Evolutionary conservation across 2,113 vertebrate genomes (phyloP), one percentile per base, ranked within the genome.

Genomic region (Tricholaema leucomelas): DNA sequence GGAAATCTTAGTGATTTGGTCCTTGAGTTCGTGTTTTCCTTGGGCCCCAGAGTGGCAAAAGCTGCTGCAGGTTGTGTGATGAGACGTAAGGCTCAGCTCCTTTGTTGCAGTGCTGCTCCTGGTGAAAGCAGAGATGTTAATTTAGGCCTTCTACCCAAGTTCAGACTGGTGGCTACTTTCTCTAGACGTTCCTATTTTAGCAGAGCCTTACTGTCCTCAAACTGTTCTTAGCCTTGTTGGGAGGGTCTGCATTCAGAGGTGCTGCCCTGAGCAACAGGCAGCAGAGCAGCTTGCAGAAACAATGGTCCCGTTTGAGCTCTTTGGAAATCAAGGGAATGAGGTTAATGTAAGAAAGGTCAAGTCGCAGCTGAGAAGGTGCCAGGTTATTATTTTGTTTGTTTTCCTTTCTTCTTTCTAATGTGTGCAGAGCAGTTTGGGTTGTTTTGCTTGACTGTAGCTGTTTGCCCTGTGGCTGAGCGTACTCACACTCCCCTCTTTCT

Each of bases 1-100:
- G 91, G 91, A 95, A 93, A 38, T 74, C 50, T 66, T 64, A 71
- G 79, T 81, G 81, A 80, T 87, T 89, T 56, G 58, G 87, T 80
- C 24, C 38, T n/a, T 60, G 78, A 83, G 84, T 92, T 92, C 93
- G 54, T 82, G 54, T 81, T 93, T 95, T 67, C 8, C 54, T 59
- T 52, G 33, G 56, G 64, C 24, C n/a, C 40, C 38, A 67, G 52
- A 63, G 27, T 65, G 30, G 65, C 71, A 48, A 40, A 78, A 79
- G 81, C 67, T 88, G 67, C 61, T 88, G 70, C 59, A 79, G n/a
- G 16, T 73, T 79, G 52, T 15, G 5, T 36, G 27, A 46, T 1
- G 10, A 80, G 60, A 56, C 71, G 50, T 82, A 87, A 87, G 91
- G 23, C 64, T 8, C 5, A 82, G 87, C 36, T 73, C 19, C 28